Conservation (phyloP, 2,113 vertebrate species). For the Oreotrochilus melanogaster region DNA sequence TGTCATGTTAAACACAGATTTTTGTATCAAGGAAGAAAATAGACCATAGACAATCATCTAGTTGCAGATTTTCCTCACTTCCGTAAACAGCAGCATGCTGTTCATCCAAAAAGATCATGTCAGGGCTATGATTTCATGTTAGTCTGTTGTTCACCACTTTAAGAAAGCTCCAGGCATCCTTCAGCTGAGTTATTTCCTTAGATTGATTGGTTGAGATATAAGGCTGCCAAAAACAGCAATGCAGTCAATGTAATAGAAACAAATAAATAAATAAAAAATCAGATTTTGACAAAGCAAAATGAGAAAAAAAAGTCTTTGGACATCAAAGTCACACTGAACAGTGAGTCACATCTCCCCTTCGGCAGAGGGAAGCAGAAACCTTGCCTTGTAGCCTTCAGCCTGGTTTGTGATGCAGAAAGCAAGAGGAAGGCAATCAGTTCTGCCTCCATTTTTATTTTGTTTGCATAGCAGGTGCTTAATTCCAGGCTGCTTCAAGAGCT, state of each 20-base stretch:
- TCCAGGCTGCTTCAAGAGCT: constrained; percentile 68
- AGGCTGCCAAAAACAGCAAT: neutral
- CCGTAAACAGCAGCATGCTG: neutral
- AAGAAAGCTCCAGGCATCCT: neutral
- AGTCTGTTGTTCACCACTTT: neutral
- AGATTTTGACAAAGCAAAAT: neutral
- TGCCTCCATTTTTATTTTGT: constrained; percentile 56
- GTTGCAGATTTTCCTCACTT: neutral
- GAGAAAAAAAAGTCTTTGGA: neutral
- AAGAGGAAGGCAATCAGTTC: constrained; percentile 54
- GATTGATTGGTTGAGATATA: neutral
- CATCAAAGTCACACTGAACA: neutral
- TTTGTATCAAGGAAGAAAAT: neutral
- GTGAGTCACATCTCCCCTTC: constrained; percentile 43
- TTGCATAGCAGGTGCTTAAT: constrained; percentile 74
- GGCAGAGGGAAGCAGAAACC: neutral
- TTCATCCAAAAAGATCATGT: neutral
- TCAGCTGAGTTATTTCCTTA: neutral
- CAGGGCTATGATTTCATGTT: neutral
- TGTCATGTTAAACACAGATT: neutral
- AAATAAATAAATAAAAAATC: neutral
- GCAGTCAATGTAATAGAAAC: neutral
- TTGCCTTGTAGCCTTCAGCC: neutral
- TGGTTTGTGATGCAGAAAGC: constrained; percentile 57
- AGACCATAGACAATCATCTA: neutral